phyloP scores from a whole-genome alignment of 2,113 vertebrate species.

The Notothenia coriiceps region DNA sequence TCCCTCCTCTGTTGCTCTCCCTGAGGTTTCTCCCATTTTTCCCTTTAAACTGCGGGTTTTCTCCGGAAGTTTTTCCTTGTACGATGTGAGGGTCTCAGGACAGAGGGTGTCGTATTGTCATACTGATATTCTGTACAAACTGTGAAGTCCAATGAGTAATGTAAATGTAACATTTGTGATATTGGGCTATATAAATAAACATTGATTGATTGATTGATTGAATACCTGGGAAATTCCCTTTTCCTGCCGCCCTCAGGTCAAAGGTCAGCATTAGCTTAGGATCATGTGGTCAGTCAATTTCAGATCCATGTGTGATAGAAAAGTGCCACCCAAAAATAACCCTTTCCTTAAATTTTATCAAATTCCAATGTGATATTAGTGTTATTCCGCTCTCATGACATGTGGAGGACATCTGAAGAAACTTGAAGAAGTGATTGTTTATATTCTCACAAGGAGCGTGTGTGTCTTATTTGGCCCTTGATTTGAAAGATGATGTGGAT shows the following conservation, averaged over 20 bases:
- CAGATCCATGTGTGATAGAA: background rate
- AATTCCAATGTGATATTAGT: background rate
- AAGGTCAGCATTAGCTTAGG: slow-evolving; percentile 7
- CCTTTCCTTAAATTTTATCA: background rate
- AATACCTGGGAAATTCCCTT: background rate
- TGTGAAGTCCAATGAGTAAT: too few species aligned
- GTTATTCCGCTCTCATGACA: background rate
- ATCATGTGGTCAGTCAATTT: background rate
- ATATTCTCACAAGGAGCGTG: background rate
- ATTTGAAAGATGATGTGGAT: slow-evolving; percentile 45
- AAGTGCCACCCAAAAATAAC: background rate
- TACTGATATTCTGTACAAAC: too few species aligned
- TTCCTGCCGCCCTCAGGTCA: background rate
- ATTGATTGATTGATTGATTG: too few species aligned
- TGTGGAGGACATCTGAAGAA: background rate
- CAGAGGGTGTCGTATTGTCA: too few species aligned
- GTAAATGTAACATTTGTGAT: too few species aligned
- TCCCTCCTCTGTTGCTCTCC: too few species aligned
- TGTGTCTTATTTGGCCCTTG: slow-evolving; percentile 11
- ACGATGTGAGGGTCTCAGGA: too few species aligned
- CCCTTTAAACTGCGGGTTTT: too few species aligned
- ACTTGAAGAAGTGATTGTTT: background rate
- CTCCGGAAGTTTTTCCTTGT: too few species aligned
- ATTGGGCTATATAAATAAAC: too few species aligned
- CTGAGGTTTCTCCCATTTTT: too few species aligned